Conservation (phyloP, 2,797 vertebrate genomes). For the Spinus olivaceus region DNA sequence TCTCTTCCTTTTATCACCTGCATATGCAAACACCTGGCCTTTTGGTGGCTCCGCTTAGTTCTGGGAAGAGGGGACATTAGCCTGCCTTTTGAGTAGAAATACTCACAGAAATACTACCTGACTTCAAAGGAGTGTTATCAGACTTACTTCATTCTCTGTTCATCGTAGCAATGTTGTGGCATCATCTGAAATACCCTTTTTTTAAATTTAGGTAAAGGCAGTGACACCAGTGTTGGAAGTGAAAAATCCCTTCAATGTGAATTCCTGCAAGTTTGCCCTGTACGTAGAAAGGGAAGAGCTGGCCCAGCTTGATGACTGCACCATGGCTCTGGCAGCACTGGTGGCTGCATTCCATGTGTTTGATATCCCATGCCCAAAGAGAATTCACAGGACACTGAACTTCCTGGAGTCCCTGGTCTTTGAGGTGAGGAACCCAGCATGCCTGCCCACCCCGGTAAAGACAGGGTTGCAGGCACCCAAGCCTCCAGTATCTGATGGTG, state of each 20-base stretch:
- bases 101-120: background rate
- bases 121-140: background rate
- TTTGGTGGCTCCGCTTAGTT: background rate
- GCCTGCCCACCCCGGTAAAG: background rate
- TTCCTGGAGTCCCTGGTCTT: conserved; percentile 69
- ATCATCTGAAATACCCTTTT: background rate
- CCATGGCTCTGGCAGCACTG: conserved; percentile 50
- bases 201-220: conserved; percentile 50
- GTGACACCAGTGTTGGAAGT: conserved; percentile 64
- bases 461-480: background rate
- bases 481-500: background rate
- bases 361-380: conserved; percentile 22
- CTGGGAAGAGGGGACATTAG: background rate
- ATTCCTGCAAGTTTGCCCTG: conserved; percentile 45
- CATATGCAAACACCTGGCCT: background rate
- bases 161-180: background rate
- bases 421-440: conserved; percentile 11
- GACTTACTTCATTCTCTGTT: background rate
- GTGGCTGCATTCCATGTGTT: conserved; percentile 67
- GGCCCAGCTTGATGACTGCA: conserved; percentile 48
- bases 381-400: conserved; percentile 59
- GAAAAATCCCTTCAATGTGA: conserved; percentile 62
- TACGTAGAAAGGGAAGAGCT: conserved; percentile 65
- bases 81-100: background rate
- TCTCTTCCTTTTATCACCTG: background rate